A percentile compares a stretch with the other conserved stretches of the same genome.
phyloP scores from a whole-genome alignment of 2,797 vertebrate genomes.

The Peromyscus attwateri region DNA sequence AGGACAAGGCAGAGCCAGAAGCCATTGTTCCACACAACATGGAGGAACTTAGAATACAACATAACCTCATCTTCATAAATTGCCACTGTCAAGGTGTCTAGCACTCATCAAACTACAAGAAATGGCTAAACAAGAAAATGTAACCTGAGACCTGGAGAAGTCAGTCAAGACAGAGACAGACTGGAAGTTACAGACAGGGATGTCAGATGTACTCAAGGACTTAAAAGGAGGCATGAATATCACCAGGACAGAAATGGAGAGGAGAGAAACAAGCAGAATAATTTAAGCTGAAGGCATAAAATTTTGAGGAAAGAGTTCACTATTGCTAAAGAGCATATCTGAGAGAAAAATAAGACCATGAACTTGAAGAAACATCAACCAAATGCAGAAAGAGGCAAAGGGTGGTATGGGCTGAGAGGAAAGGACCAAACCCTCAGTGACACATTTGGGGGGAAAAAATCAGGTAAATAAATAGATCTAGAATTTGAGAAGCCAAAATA shows the following conservation, averaged over 20 bases:
- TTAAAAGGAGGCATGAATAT: background rate
- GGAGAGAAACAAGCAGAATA: background rate
- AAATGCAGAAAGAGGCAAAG: background rate
- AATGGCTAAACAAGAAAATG: background rate
- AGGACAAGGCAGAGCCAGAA: background rate
- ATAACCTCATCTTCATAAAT: background rate
- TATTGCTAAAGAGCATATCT: background rate
- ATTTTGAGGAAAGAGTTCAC: background rate
- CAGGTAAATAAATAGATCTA: background rate
- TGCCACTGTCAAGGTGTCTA: too few species aligned
- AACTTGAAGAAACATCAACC: background rate
- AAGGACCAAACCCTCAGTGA: background rate
- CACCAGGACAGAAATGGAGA: background rate
- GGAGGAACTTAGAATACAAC: background rate
- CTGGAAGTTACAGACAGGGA: background rate
- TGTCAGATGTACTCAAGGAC: background rate
- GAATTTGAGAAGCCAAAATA: background rate
- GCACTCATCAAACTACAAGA: background rate
- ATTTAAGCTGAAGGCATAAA: background rate
- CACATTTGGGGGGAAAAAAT: background rate
- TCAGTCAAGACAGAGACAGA: background rate
- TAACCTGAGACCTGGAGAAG: background rate
- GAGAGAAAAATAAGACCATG: background rate
- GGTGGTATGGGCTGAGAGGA: background rate
- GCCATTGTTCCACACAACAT: background rate